Conservation (phyloP, 1,140 invertebrate genomes). For the Achatina immaculata region DNA sequence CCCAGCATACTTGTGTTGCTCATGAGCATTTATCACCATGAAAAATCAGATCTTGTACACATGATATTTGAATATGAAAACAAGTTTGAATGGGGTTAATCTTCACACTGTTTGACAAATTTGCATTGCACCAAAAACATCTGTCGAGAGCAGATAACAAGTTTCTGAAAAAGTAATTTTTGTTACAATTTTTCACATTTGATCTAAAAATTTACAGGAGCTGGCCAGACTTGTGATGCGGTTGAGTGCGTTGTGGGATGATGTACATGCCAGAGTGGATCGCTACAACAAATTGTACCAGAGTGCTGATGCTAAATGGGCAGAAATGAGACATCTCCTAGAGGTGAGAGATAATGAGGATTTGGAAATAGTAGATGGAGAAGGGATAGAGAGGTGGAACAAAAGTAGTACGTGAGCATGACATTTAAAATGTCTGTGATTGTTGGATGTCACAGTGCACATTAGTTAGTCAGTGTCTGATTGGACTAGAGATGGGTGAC, state of each 20-base stretch:
- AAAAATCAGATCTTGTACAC: too few species aligned
- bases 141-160: not conserved
- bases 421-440: too few species aligned
- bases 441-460: too few species aligned
- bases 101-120: not conserved
- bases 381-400: too few species aligned
- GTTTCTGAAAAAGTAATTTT: not conserved
- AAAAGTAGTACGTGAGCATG: too few species aligned
- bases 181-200: not conserved
- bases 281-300: slow-evolving; percentile 56
- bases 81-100: too few species aligned
- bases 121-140: too few species aligned
- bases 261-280: slow-evolving; percentile 58
- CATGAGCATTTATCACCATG: too few species aligned
- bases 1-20: too few species aligned
- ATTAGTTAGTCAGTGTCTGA: too few species aligned
- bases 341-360: slow-evolving; percentile 12
- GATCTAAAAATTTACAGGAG: slow-evolving; percentile 47
- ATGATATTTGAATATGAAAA: too few species aligned
- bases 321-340: slow-evolving; percentile 54
- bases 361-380: not conserved
- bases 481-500: too few species aligned
- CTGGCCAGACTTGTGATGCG: slow-evolving; percentile 63
- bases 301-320: slow-evolving; percentile 56
- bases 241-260: slow-evolving; percentile 61